Evolutionary conservation across 1,140 invertebrate species (phyloP).

Genomic region (Caenorhabditis brenneri): DNA sequence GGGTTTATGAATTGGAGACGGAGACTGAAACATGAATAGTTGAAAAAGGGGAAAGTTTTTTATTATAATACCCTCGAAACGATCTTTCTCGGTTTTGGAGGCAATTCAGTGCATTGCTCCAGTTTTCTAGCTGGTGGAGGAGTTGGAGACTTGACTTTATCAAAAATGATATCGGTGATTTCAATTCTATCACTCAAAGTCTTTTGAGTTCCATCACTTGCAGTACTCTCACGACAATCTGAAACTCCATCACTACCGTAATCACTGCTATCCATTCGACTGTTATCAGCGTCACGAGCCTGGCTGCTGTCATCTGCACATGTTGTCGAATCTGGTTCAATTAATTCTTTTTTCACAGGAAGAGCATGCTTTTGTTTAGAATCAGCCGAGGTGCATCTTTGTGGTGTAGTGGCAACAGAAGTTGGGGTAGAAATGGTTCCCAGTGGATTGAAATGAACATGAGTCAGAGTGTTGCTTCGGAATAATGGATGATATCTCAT

Average conservation of each 20-base stretch:
- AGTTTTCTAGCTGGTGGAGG: conserved; percentile 15
- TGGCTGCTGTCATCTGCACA: not conserved
- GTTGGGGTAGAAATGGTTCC: conserved; percentile 4
- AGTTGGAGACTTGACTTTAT: conserved; percentile 10
- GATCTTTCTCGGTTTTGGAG: conserved; percentile 48
- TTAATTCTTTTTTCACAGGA: not conserved
- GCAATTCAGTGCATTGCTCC: conserved; percentile 41
- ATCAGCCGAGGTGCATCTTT: conserved; percentile 28
- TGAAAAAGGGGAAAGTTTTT: not conserved
- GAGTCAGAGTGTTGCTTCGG: conserved; percentile 51
- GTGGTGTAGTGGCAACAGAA: conserved; percentile 5
- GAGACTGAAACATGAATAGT: not conserved
- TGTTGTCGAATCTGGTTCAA: not conserved
- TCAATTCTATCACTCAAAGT: conserved; percentile 29
- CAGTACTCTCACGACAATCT: not conserved
- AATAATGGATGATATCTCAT: conserved; percentile 48
- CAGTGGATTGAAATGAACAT: conserved; percentile 50
- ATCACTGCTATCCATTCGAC: conserved; percentile 35
- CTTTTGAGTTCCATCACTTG: conserved; percentile 22
- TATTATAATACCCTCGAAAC: conserved; percentile 24
- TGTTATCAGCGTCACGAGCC: conserved; percentile 14
- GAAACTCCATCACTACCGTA: conserved; percentile 17
- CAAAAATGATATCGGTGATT: conserved; percentile 45
- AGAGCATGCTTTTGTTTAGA: conserved; percentile 28
- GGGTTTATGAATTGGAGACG: conserved; percentile 30